Evolutionary conservation across 2,797 vertebrate genomes (phyloP).

Genomic region (Nannoperca obscura): DNA sequence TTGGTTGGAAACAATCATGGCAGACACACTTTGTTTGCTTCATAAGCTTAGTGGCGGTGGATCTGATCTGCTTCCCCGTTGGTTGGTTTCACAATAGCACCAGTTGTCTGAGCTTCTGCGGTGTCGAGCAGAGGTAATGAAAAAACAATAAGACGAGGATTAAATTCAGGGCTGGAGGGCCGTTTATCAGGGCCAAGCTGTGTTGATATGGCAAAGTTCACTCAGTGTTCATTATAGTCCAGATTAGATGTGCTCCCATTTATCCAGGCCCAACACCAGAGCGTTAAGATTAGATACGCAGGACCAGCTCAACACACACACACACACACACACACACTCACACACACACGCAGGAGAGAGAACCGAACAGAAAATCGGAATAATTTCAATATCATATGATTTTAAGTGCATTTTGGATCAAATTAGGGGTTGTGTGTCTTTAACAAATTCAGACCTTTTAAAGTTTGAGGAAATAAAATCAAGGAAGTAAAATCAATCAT

Average conservation of each 20-base stretch:
- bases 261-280: constrained; percentile 47
- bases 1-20: constrained; percentile 48
- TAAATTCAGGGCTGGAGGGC: constrained; percentile 28
- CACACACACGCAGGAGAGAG: constrained; percentile 22
- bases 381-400: constrained; percentile 36
- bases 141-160: constrained; percentile 27
- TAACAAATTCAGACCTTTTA: constrained; percentile 27
- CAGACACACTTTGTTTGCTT: constrained; percentile 57
- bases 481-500: constrained; percentile 26
- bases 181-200: constrained; percentile 37
- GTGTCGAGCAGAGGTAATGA: constrained; percentile 57
- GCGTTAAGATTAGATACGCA: constrained; percentile 14
- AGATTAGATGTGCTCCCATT: constrained; percentile 52
- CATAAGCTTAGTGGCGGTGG: constrained; percentile 56
- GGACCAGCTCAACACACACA: constrained; percentile 37
- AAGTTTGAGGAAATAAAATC: constrained; percentile 33
- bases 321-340: constrained; percentile 18
- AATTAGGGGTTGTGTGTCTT: constrained; percentile 38
- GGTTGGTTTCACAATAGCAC: constrained; percentile 79
- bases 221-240: constrained; percentile 56
- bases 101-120: constrained; percentile 68
- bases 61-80: constrained; percentile 55
- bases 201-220: constrained; percentile 72
- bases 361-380: constrained; percentile 31
- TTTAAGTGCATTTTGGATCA: constrained; percentile 72